phyloP scores from a whole-genome alignment of 1,140 invertebrate genomes.

The Caenorhabditis remanei region DNA sequence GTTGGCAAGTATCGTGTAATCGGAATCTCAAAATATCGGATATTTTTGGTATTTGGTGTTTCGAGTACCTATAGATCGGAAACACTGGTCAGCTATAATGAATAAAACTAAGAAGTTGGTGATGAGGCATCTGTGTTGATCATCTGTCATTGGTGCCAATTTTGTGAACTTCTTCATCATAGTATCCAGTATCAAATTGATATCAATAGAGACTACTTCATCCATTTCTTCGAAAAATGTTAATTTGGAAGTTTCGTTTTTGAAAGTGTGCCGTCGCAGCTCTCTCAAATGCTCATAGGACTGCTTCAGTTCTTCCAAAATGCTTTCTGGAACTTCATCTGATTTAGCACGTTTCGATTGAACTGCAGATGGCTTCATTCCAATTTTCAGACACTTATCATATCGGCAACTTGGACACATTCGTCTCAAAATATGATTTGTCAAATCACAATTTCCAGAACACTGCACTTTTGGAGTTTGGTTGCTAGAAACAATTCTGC shows the following conservation, averaged over 20 bases:
- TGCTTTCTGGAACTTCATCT: too few relatives aligned
- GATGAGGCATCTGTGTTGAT: not conserved
- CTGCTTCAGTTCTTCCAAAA: constrained; percentile 11
- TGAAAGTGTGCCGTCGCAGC: not conserved
- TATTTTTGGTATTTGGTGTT: not conserved
- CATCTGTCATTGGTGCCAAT: not conserved
- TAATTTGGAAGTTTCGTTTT: not conserved
- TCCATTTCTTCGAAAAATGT: constrained; percentile 30
- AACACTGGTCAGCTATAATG: not conserved
- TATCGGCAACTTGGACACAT: not conserved
- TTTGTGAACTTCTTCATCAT: not conserved
- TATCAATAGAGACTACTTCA: not conserved
- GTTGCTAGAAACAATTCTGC: not conserved
- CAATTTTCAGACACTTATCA: not conserved
- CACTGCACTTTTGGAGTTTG: not conserved
- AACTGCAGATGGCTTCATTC: not conserved
- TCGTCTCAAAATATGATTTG: not conserved
- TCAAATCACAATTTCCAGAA: not conserved
- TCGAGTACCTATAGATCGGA: not conserved
- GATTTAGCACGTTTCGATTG: not conserved
- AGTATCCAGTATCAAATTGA: not conserved
- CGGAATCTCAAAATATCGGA: not conserved
- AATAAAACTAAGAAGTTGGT: not conserved
- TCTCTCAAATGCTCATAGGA: not conserved
- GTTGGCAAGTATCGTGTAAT: not conserved